These are phyloP conservation scores for Pterois miles DNA, from an alignment of 2,797 vertebrate species.

Conservation along the genomic window DNA sequence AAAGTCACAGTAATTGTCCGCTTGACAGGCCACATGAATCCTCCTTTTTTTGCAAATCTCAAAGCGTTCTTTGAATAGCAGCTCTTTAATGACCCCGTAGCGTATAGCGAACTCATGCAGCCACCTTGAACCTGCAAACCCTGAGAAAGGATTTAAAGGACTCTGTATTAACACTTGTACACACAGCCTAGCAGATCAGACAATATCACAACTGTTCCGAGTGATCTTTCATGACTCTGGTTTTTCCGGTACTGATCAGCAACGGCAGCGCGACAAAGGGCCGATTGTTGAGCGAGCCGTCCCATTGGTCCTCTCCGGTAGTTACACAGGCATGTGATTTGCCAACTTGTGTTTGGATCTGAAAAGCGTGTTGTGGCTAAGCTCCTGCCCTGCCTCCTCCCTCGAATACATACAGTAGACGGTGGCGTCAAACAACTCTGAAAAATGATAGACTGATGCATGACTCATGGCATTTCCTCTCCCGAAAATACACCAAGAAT, in stretches of 20 bases:
- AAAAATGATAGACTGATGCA: constrained; percentile 33
- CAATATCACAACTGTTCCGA: constrained; percentile 49
- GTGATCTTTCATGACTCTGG: constrained; percentile 37
- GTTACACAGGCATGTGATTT: constrained; percentile 53
- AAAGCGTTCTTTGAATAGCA: not conserved
- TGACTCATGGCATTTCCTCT: constrained; percentile 60
- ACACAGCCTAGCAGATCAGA: constrained; percentile 46
- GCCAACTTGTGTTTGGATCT: constrained; percentile 46
- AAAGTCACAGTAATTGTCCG: not conserved
- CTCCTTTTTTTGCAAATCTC: constrained; percentile 23
- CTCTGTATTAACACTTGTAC: constrained; percentile 20
- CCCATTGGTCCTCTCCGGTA: constrained; percentile 48
- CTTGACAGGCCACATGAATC: not conserved
- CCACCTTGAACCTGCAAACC: constrained; percentile 1
- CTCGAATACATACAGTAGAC: not conserved
- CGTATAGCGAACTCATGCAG: not conserved
- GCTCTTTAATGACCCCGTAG: constrained; percentile 25
- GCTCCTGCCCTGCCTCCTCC: not conserved
- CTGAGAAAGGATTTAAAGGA: constrained; percentile 23
- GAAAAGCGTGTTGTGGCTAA: constrained; percentile 24
- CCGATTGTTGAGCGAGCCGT: constrained; percentile 46
- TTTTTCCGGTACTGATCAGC: constrained; percentile 66
- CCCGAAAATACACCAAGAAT: constrained; percentile 17
- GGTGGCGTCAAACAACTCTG: constrained; percentile 3
- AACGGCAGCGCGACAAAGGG: constrained; percentile 49